Base-by-base conservation (phyloP, 2,888 invertebrate genomes). In the Barypeithes pellucidus region DNA sequence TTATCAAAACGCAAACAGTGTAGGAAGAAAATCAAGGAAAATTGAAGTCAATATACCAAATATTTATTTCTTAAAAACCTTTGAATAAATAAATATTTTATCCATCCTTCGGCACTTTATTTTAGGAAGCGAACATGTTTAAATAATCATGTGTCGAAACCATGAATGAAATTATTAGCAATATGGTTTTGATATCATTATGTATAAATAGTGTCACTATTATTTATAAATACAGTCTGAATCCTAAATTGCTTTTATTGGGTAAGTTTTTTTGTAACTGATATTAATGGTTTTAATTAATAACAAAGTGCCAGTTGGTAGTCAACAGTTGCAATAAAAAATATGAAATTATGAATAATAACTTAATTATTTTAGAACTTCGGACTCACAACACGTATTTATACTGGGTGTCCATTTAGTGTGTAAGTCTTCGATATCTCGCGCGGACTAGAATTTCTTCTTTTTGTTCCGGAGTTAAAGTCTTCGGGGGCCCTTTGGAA, bases 91-190 rank as follows among this genome's bases (percentile, higher is more conserved):
- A 74, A 62, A 75, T 57, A 65, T 50, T 69, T 24, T 54, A 63
- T 54, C 45, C 54, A 45, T 70, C 70, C 45, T 43, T 66, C 65
- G 14, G 39, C 66, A 66, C 59, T 65, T 39, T 71, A 71, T 65
- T 71, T 71, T 59, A 47, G 60, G 71, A 54, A 59, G 60, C 66
- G 57, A 18, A 33, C 65, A 59, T 65, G 59, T 59, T 71, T 66
- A 71, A 71, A 71, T 71, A 71, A 71, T 71, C 66, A 66, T 43
- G 59, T 66, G 71, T 66, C 66, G 71, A 71, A 71, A 71, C 66
- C 45, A 24, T 71, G 63, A 71, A 71, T 71, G 71, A 66, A 72
- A 72, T 72, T 67, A 72, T 72, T 72, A 72, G 72, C 72, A 72
- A 72, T 72, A 72, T 72, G 72, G 72, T 67, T 72, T 62, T 61